A percentile compares a stretch with the other conserved stretches of the same genome.
Evolutionary conservation across 2,888 invertebrate species (phyloP).

Genomic region (Machimus atricapillus): DNA sequence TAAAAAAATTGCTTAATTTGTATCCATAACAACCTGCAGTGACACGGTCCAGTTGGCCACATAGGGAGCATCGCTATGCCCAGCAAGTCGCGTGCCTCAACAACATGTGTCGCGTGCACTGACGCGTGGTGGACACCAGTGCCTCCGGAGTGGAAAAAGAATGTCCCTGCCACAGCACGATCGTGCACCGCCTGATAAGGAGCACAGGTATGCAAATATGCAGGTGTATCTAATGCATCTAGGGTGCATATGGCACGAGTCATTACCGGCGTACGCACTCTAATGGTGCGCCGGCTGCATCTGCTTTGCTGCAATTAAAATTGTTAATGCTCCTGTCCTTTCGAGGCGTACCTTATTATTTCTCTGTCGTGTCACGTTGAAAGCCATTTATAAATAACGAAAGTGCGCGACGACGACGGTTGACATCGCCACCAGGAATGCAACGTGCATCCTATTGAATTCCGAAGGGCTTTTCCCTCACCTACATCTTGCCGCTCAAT

Average conservation of each 20-base stretch:
- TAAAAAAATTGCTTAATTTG: background rate
- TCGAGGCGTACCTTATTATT: background rate
- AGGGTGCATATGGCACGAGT: conserved; percentile 30
- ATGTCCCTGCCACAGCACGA: conserved; percentile 3
- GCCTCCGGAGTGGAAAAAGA: background rate
- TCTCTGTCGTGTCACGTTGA: background rate
- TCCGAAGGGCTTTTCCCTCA: background rate
- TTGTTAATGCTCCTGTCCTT: conserved; percentile 2
- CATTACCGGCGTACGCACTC: background rate
- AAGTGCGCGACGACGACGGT: background rate
- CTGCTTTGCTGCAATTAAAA: conserved; percentile 5
- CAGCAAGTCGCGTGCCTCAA: conserved; percentile 12
- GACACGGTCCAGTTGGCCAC: background rate
- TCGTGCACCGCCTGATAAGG: background rate
- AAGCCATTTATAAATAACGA: background rate
- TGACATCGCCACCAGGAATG: background rate
- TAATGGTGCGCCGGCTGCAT: background rate
- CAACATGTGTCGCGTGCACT: conserved; percentile 40
- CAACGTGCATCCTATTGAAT: background rate
- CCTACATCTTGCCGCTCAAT: background rate
- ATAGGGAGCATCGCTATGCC: background rate
- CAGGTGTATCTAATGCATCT: conserved; percentile 25
- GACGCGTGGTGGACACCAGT: conserved; percentile 2
- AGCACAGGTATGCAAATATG: conserved; percentile 26
- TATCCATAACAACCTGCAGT: background rate